These are phyloP conservation scores for Ecliptopera silaceata DNA, from an alignment of 2,888 invertebrate species.

Conservation along the genomic window DNA sequence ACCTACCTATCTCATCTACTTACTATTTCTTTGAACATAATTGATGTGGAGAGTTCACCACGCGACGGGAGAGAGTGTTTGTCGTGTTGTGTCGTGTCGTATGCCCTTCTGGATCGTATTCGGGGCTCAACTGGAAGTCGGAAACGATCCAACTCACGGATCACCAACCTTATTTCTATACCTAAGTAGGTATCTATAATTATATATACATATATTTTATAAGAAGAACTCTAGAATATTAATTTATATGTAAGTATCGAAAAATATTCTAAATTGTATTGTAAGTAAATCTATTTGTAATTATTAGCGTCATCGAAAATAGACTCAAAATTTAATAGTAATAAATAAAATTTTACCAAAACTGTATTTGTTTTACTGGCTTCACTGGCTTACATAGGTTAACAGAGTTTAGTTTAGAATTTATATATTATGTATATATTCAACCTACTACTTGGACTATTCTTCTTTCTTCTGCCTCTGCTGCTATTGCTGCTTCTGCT, in stretches of 20 bases:
- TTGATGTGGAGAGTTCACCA: too few species aligned
- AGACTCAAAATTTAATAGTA: conserved; percentile 45
- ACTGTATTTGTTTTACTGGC: conserved; percentile 32
- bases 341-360: conserved; percentile 44
- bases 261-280: conserved; percentile 37
- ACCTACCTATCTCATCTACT: too few species aligned
- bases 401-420: not conserved
- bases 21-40: too few species aligned
- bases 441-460: too few species aligned
- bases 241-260: conserved; percentile 29
- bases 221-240: not conserved
- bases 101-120: too few species aligned
- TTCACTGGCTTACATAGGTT: too few species aligned
- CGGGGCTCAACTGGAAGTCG: too few species aligned
- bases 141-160: too few species aligned
- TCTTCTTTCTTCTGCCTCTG: too few species aligned
- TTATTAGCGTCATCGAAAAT: conserved; percentile 46
- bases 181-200: conserved; percentile 1
- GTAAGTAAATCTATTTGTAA: conserved; percentile 34
- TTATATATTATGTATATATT: not conserved
- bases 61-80: too few species aligned
- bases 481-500: too few species aligned
- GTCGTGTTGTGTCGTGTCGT: too few species aligned
- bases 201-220: not conserved
- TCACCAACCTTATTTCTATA: conserved; percentile 17